Evolutionary conservation across 2,797 vertebrate genomes (phyloP).

Genomic region (Heteromormyrus szaboi): DNA sequence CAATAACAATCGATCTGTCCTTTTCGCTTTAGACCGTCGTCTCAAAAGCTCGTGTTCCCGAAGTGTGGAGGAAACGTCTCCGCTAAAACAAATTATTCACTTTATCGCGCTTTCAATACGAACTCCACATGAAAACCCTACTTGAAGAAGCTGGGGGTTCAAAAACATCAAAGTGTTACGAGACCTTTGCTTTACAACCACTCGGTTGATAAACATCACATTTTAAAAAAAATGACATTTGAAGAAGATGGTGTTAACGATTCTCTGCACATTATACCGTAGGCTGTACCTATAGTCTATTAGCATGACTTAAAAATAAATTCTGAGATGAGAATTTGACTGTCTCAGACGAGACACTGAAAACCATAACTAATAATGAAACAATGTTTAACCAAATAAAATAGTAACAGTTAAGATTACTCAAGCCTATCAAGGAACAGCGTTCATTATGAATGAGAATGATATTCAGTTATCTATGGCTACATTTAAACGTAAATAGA

Average conservation of each 20-base stretch:
- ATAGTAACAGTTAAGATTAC: background rate
- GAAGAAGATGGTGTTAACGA: background rate
- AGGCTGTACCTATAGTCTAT: background rate
- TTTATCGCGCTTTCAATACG: background rate
- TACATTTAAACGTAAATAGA: background rate
- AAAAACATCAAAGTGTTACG: background rate
- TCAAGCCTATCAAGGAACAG: background rate
- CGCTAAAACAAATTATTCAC: background rate
- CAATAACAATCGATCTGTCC: background rate
- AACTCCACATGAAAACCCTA: background rate
- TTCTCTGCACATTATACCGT: background rate
- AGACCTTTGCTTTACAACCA: slow-evolving; percentile 9
- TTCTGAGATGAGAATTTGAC: background rate
- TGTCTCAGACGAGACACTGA: background rate
- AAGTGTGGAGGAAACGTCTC: background rate
- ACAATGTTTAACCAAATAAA: background rate
- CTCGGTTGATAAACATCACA: slow-evolving; percentile 4
- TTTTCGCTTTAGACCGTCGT: background rate
- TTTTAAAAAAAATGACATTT: background rate
- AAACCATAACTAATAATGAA: background rate
- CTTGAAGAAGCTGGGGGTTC: background rate
- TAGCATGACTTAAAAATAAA: slow-evolving; percentile 2
- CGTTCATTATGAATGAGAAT: background rate
- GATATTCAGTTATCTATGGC: background rate
- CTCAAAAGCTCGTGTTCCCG: background rate